Percentiles rank a stretch among this genome's conserved stretches.
Conservation (phyloP, 2,888 invertebrate genomes). For the Chironomus tentans region DNA sequence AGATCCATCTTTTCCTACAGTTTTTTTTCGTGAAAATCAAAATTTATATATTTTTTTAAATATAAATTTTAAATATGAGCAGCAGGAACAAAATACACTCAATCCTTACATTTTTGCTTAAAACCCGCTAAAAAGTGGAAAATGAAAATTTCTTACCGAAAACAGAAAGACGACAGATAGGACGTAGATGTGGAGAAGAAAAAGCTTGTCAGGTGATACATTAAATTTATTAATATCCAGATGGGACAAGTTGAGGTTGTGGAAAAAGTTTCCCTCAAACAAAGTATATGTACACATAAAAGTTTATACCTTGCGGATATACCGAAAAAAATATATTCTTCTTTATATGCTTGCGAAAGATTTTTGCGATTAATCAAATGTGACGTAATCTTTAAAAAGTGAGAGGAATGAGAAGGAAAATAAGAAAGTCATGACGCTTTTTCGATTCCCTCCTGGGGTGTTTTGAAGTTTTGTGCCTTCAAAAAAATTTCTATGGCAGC, state of each 20-base stretch:
- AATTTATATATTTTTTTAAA: too few species aligned
- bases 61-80: too few species aligned
- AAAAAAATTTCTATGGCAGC: neutral
- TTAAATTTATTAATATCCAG: conserved; percentile 16
- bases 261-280: neutral
- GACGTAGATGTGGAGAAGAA: neutral
- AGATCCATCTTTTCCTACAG: too few species aligned
- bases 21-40: too few species aligned
- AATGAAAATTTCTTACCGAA: too few species aligned
- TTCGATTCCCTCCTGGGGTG: too few species aligned
- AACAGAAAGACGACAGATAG: too few species aligned
- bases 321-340: neutral
- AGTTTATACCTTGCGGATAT: neutral
- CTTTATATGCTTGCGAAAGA: neutral
- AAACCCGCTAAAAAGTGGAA: neutral
- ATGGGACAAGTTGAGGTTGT: conserved; percentile 9
- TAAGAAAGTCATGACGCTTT: neutral
- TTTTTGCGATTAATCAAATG: conserved; percentile 23
- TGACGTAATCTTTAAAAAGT: conserved; percentile 16
- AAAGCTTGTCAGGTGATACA: conserved; percentile 20
- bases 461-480: too few species aligned
- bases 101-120: neutral
- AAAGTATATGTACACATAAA: too few species aligned
- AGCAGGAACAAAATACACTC: too few species aligned
- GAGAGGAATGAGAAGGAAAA: neutral